Evolutionary conservation across 2,797 vertebrate species (phyloP), one percentile per base, ranked within the genome.

Genomic region (Oreortyx pictus): DNA sequence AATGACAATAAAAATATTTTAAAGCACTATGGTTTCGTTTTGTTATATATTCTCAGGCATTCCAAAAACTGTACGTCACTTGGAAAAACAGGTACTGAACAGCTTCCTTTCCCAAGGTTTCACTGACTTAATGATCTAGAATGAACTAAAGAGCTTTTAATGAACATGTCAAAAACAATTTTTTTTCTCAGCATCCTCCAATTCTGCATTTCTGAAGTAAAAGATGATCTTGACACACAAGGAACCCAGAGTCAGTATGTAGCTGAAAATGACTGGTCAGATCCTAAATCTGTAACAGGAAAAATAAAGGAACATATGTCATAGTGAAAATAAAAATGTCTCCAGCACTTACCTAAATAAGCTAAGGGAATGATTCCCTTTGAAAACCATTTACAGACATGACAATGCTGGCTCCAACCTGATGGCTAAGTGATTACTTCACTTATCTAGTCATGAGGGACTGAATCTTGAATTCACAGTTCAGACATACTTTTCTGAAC

Each of bases 381-480:
- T 25, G 39, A 85, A 82, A 79, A 66, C 17, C 23, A 22, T 73
- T 94, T 82, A 22, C 23, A 41, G 61, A 64, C 39, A 83, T 71
- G 61, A 68, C n/a, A 89, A 27, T 49, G 50, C 57, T 52, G 19
- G 5, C 52, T 88, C 15, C 35, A 85, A 12, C 11, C 14, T 89
- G 79, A 71, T 65, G 89, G 57, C 61, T 88, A 57, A 86, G 52
- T 70, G 80, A 71, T 89, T 77, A 50, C 41, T 88, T 88, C 16
- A 50, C 20, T 74, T 61, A 74, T 89, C 33, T 50, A 54, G 33
- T 54, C 46, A 79, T 33, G 19, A 17, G 14, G 2, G 12, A 81
- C 82, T 93, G 43, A 70, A 15, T 61, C 60, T 52, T 80, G 68
- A 89, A 87, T 85, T 85, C n/a, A n/a, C 57, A 77, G 62, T 60